Percentiles rank a stretch among this genome's conserved stretches.
phyloP scores from a whole-genome alignment of 2,113 vertebrate genomes.

The Arvicanthis niloticus region DNA sequence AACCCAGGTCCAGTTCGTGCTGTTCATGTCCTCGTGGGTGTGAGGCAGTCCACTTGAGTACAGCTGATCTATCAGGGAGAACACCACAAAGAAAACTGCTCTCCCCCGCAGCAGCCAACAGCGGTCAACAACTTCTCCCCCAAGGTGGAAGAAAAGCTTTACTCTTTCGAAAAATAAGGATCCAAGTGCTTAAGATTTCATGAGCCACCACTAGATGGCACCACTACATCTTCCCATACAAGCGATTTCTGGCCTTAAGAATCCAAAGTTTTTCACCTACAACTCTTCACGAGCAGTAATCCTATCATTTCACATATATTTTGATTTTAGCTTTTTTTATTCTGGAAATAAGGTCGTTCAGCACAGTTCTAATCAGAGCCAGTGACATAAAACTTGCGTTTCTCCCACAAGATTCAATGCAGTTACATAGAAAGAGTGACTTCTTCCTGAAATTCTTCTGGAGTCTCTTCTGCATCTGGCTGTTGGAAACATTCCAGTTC shows the following conservation, averaged over 20 bases:
- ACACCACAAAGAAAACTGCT: background rate
- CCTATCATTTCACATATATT: slow-evolving; percentile 5
- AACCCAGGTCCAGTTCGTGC: background rate
- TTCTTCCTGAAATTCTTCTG: background rate
- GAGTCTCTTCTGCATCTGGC: background rate
- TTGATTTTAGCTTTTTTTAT: background rate
- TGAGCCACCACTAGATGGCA: slow-evolving; percentile 56
- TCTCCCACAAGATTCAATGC: background rate
- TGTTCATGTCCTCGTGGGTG: background rate
- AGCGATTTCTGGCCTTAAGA: background rate
- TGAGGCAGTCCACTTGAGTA: background rate
- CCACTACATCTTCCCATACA: slow-evolving; percentile 45
- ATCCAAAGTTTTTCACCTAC: background rate
- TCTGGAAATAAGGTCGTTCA: background rate
- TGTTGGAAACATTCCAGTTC: background rate
- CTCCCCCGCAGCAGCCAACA: background rate
- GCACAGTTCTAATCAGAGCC: background rate
- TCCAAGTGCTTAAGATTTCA: background rate
- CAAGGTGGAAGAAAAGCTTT: background rate
- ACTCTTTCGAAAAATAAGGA: background rate
- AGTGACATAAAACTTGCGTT: background rate
- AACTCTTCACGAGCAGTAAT: background rate
- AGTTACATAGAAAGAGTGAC: background rate
- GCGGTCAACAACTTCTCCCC: too few relatives aligned
- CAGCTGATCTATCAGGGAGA: background rate